Evolutionary conservation across 2,113 vertebrate genomes (phyloP).

Genomic region (Elanus axillaris): DNA sequence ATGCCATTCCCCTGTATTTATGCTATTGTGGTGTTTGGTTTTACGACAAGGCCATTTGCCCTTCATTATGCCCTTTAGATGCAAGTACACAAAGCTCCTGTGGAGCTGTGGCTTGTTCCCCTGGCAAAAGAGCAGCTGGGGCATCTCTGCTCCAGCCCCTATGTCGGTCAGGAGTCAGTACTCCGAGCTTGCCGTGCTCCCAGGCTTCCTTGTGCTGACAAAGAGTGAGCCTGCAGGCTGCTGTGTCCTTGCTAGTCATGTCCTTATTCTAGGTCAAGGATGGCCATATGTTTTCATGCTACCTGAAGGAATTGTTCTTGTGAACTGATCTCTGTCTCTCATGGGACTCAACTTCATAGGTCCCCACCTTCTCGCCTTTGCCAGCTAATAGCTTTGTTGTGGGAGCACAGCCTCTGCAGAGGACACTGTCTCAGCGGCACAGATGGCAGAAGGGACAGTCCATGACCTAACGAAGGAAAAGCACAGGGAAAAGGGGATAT

Average conservation of each 20-base stretch:
- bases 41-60: not conserved
- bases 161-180: not conserved
- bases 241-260: not conserved
- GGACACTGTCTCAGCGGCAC: not conserved
- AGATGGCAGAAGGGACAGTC: not conserved
- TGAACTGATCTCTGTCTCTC: not conserved
- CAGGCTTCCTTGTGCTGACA: not conserved
- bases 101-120: not conserved
- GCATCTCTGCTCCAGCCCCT: not conserved
- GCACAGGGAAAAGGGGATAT: not conserved
- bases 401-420: not conserved
- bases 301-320: not conserved
- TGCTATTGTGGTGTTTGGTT: not conserved
- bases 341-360: not conserved
- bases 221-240: not conserved
- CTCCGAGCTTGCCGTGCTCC: not conserved
- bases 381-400: not conserved
- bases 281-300: not conserved
- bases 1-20: not conserved
- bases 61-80: not conserved
- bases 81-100: not conserved
- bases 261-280: not conserved
- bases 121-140: constrained; percentile 8
- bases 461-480: not conserved
- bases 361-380: not conserved